A percentile compares a stretch with the other conserved stretches of the same genome.
Conservation (phyloP, 2,888 invertebrate species). For the Smittia aterrima region DNA sequence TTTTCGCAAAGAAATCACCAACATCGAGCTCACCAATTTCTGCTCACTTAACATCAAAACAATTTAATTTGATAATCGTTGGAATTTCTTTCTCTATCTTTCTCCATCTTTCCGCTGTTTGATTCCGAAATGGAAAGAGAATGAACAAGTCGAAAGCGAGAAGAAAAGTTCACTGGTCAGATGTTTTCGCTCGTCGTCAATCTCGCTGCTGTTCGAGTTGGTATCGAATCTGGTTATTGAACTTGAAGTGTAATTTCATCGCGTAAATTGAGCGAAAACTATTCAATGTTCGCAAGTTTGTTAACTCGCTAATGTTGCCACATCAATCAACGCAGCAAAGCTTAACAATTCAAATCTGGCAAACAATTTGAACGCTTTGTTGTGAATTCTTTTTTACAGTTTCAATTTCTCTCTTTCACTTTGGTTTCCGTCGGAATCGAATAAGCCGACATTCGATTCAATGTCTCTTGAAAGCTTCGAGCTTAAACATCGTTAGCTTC, state of each 20-base stretch:
- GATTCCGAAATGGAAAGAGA: background rate
- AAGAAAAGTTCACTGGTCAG: background rate
- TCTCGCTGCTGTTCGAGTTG: background rate
- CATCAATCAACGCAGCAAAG: too few species aligned
- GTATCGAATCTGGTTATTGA: background rate
- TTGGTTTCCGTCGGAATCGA: background rate
- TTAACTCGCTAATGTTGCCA: too few species aligned
- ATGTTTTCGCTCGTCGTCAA: background rate
- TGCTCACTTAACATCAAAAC: background rate
- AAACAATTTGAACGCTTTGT: too few species aligned
- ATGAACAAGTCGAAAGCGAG: background rate
- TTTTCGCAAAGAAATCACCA: too few species aligned
- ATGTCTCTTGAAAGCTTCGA: conserved; percentile 12
- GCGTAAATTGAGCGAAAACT: too few species aligned
- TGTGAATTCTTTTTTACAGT: too few species aligned
- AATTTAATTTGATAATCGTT: background rate
- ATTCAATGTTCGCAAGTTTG: too few species aligned
- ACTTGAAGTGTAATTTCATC: background rate
- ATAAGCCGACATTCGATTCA: conserved; percentile 10
- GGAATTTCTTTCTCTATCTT: background rate
- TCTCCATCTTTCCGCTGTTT: background rate
- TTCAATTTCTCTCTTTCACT: too few species aligned
- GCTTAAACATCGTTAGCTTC: background rate
- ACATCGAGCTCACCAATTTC: background rate
- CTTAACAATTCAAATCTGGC: too few species aligned